Conservation (phyloP, 2,888 invertebrate genomes). For the Drosophila formosana region DNA sequence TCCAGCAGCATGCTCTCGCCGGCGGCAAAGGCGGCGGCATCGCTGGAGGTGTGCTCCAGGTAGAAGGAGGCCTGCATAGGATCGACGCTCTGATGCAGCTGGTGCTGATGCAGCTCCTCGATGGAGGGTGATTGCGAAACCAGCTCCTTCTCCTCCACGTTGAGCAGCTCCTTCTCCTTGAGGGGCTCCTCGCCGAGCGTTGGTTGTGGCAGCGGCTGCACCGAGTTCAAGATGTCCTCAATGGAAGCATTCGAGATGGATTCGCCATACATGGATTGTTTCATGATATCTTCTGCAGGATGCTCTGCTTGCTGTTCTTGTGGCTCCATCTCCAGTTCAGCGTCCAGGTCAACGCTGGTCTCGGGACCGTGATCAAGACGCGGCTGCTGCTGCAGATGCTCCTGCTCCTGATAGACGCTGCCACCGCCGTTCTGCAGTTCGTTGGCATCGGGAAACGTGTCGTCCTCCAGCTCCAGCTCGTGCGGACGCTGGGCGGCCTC, state of each 20-base stretch:
- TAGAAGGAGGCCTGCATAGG: conserved; percentile 82
- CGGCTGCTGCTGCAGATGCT: conserved; percentile 15
- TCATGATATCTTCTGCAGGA: conserved; percentile 71
- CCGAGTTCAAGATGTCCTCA: conserved; percentile 82
- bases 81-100: conserved; percentile 48
- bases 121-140: conserved; percentile 82
- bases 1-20: conserved; percentile 58
- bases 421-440: conserved; percentile 56
- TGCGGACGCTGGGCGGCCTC: conserved; percentile 84
- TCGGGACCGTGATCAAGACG: conserved; percentile 79
- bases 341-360: conserved; percentile 74
- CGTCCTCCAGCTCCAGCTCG: conserved; percentile 76
- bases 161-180: conserved; percentile 74
- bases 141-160: conserved; percentile 81
- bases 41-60: conserved; percentile 66
- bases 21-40: conserved; percentile 49
- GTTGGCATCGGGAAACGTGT: conserved; percentile 50
- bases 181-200: conserved; percentile 58
- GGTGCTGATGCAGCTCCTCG: conserved; percentile 76
- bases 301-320: conserved; percentile 3
- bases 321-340: conserved; percentile 39
- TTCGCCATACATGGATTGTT: conserved; percentile 78
- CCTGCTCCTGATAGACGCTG: conserved; percentile 11
- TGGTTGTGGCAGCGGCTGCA: conserved; percentile 80
- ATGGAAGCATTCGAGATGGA: conserved; percentile 60